A percentile compares a stretch with the other conserved stretches of the same genome.
Evolutionary conservation across 1,140 invertebrate genomes (phyloP).

Genomic region (Andrena cerasifolii): DNA sequence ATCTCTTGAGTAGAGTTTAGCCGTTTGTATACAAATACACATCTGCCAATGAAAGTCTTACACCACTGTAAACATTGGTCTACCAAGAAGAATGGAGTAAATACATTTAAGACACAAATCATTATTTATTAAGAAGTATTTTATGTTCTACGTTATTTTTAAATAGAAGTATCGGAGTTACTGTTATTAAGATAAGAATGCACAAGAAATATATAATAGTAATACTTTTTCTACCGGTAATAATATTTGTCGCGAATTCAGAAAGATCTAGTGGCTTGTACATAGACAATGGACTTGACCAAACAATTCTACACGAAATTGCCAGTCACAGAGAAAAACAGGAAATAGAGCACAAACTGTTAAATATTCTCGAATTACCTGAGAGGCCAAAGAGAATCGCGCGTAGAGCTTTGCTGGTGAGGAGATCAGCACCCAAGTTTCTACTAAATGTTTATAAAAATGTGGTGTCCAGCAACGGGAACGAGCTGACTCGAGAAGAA

Average conservation of each 20-base stretch:
- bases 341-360: conserved; percentile 91
- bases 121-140: background rate
- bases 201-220: background rate
- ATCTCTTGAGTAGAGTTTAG: too few relatives aligned
- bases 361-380: conserved; percentile 91
- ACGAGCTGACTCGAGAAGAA: conserved; percentile 73
- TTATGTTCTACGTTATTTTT: background rate
- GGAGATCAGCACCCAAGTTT: conserved; percentile 91
- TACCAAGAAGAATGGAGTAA: background rate
- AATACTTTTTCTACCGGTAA: background rate
- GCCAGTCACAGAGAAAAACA: conserved; percentile 87
- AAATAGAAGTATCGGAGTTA: background rate
- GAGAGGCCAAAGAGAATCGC: conserved; percentile 85
- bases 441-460: conserved; percentile 91
- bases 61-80: background rate
- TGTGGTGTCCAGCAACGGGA: background rate
- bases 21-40: conserved; percentile 19
- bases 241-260: background rate
- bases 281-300: conserved; percentile 91
- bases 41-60: background rate
- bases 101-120: background rate
- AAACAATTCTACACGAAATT: conserved; percentile 88
- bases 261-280: conserved; percentile 84
- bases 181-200: background rate
- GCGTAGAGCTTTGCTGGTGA: conserved; percentile 78